Base-by-base conservation (phyloP, 2,888 invertebrate genomes). In the Oscheius onirici region DNA sequence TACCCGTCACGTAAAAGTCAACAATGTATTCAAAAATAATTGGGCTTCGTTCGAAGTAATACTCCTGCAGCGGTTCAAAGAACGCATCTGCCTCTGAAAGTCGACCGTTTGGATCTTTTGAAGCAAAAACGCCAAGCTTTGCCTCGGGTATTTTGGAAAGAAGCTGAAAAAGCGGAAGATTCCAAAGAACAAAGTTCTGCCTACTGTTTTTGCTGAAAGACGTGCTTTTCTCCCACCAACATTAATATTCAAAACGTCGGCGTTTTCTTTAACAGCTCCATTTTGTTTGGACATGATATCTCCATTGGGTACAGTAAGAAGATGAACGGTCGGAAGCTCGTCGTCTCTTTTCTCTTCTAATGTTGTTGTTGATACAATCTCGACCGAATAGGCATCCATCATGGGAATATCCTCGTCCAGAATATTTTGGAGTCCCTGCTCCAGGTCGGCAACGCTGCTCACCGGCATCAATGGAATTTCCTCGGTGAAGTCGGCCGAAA, bases 41-140 rank as follows among this genome's bases (percentile, higher is more conserved):
- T 15, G 86, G 84, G 10, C 81, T 80, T 49, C 84, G 69, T 60
- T 85, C 86, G 69, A 86, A 86, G 70, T 86, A 86, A 63, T 85
- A 86, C 61, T 86, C 86, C 41, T 78, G 71, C n/a, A 80, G 73
- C n/a, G 58, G 58, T 24, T 84, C 85, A 58, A 85, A 83, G 71
- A 77, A 86, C 15, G 83, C 82, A 57, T 86, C 86, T 68, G 85
- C 86, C 28, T 86, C 86, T 6, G 82, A 83, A 1, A 85, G 65
- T 15, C 86, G 61, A 82, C 83, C 46, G 73, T 66, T 67, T 80
- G 84, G 11, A 71, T 68, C 60, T 80, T 84, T 28, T 65, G 66
- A 22, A 17, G 49, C 46, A 49, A 63, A 63, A 63, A 63, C 63
- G 11, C 49, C 63, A n/a, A 63, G 34, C 34, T 63, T 63, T 1